Conservation (phyloP, 2,113 vertebrate genomes). For the Seriola rivoliana region DNA sequence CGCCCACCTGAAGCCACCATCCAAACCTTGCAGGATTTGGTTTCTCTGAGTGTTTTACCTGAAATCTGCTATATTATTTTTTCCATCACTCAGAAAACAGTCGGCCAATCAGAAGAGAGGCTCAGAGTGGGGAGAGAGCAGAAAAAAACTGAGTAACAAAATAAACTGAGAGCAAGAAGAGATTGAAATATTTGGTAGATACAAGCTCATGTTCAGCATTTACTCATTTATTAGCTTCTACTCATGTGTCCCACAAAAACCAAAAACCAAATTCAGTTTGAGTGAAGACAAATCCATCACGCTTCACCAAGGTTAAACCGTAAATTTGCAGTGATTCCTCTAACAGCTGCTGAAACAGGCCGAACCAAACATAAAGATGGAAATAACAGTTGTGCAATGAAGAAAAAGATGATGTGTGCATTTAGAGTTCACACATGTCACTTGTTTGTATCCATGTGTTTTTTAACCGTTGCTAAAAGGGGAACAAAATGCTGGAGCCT, state of each 20-base stretch:
- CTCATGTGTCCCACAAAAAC: not conserved
- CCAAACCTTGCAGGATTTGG: no score
- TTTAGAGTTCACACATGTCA: no score
- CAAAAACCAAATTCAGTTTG: not conserved
- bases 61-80: no score
- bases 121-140: not conserved
- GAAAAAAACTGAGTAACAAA: not conserved
- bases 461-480: not conserved
- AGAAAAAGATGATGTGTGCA: no score
- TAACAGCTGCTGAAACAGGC: not conserved
- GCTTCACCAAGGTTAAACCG: not conserved
- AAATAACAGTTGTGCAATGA: no score
- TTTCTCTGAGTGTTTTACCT: no score
- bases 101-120: no score
- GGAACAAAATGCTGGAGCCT: slow-evolving; percentile 25
- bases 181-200: slow-evolving; percentile 12
- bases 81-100: no score
- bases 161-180: slow-evolving; percentile 16
- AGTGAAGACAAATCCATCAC: not conserved
- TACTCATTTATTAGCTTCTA: not conserved
- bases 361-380: not conserved
- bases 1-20: no score
- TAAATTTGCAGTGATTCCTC: not conserved
- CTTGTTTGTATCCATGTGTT: not conserved
- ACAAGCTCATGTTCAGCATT: not conserved